These are phyloP conservation scores for Austrolebias charrua DNA, from an alignment of 2,797 vertebrate species.

Conservation along the genomic window DNA sequence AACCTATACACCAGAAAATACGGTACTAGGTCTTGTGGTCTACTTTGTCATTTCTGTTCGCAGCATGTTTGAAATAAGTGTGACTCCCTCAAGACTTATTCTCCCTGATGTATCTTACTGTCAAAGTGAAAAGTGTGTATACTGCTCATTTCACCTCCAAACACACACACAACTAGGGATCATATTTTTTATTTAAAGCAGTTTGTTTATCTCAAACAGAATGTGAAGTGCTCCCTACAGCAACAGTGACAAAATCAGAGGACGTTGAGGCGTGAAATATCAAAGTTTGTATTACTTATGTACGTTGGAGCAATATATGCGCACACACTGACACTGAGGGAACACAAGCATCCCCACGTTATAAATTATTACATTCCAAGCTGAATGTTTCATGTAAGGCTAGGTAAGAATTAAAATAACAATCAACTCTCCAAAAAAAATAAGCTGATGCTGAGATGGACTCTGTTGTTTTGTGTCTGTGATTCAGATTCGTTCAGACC, in stretches of 20 bases:
- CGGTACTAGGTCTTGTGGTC: conserved; percentile 26
- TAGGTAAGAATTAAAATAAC: not conserved
- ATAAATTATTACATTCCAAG: not conserved
- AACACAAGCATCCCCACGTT: not conserved
- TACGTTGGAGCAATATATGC: not conserved
- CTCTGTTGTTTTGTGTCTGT: conserved; percentile 24
- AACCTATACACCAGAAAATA: no score
- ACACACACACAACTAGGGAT: conserved; percentile 38
- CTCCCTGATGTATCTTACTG: conserved; percentile 30
- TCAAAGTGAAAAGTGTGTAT: conserved; percentile 46
- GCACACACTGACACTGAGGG: not conserved
- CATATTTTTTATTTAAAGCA: conserved; percentile 59
- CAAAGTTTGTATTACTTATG: conserved; percentile 20
- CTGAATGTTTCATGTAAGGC: not conserved
- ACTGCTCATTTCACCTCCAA: conserved; percentile 38
- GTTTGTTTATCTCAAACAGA: conserved; percentile 52
- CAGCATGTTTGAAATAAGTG: conserved; percentile 16
- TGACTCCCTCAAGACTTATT: conserved; percentile 2
- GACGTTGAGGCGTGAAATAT: conserved; percentile 44
- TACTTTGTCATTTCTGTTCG: conserved; percentile 40
- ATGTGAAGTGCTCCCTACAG: conserved; percentile 37
- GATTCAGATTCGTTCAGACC: conserved; percentile 93
- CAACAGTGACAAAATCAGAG: conserved; percentile 61
- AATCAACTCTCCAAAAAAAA: no score
- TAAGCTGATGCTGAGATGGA: not conserved